phyloP scores from a whole-genome alignment of 2,888 invertebrate genomes.

The Eristalis tenax region DNA sequence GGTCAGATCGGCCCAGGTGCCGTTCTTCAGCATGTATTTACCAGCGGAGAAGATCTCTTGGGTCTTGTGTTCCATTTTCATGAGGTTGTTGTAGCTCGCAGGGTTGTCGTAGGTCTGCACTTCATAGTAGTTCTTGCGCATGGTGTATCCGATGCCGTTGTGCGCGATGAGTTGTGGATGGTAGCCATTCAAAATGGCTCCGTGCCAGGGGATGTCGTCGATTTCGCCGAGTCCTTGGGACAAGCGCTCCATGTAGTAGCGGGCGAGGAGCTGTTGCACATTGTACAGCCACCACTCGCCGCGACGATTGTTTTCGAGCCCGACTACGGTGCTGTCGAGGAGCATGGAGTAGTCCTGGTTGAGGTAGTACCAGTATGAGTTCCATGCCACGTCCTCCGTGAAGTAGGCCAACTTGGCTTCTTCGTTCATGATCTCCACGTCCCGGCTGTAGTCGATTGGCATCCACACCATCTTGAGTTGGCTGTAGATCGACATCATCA shows the following conservation, averaged over 20 bases:
- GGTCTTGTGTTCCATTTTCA: slow-evolving; percentile 81
- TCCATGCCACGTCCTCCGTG: slow-evolving; percentile 84
- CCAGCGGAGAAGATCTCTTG: slow-evolving; percentile 82
- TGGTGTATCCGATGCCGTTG: slow-evolving; percentile 84
- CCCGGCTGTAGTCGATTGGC: slow-evolving; percentile 84
- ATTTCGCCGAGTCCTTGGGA: slow-evolving; percentile 85
- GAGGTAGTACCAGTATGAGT: slow-evolving; percentile 86
- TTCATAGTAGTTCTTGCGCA: slow-evolving; percentile 82
- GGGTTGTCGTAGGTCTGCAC: slow-evolving; percentile 76
- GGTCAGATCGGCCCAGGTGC: slow-evolving; percentile 83
- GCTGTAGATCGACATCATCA: slow-evolving; percentile 75
- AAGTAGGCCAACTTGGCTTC: slow-evolving; percentile 86
- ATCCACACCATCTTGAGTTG: slow-evolving; percentile 77
- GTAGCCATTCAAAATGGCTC: slow-evolving; percentile 82
- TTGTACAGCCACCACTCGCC: slow-evolving; percentile 86
- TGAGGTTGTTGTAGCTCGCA: slow-evolving; percentile 75
- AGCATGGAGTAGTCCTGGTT: slow-evolving; percentile 85
- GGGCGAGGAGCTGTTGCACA: slow-evolving; percentile 86
- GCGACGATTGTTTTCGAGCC: slow-evolving; percentile 83
- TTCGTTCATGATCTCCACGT: slow-evolving; percentile 82
- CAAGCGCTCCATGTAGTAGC: slow-evolving; percentile 87
- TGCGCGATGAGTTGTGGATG: slow-evolving; percentile 84
- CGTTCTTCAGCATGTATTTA: slow-evolving; percentile 81
- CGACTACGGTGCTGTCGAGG: slow-evolving; percentile 82
- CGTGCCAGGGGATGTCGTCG: slow-evolving; percentile 83